Base-by-base conservation (phyloP, 2,888 invertebrate species). In the Brenthis hecate region DNA sequence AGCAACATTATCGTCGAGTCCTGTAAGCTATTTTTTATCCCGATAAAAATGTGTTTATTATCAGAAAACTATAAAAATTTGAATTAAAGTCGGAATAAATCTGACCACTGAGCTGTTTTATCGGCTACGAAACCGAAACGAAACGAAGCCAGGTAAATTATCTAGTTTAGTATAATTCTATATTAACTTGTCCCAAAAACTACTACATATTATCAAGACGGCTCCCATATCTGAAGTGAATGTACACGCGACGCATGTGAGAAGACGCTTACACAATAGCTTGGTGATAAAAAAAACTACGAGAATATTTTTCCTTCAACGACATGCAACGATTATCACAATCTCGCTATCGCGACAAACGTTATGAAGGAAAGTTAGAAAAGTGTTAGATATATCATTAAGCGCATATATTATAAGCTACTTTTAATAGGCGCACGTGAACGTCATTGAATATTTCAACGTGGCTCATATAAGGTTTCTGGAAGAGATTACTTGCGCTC, bases 221-320 rank as follows among this genome's bases (percentile, higher is more conserved):
- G 57, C 66, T 62, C 48, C 62, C 54, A 62, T 71, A 62, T 58
- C 57, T 66, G 43, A 55, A 55, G 28, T 56, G 51, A 58, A 66
- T 47, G 57, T 62, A 55, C 71, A 69, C 66, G 71, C 71, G 70
- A 70, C 56, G 54, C 50, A 56, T 70, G 74, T 74, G 74, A 72
- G 74, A 74, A 73, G 65, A 53, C 60, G 66, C 53, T 69, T 70
- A 55, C 64, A 66, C 69, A 74, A 68, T 68, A 23, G 64, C 57
- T 60, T 47, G 48, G 68, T 55, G 65, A 55, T 64, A 72, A 73
- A 69, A 28, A 73, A 72, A 61, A 62, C 65, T 58, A 60, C 68
- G 60, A 72, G 72, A 70, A 73, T 71, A 70, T 62, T 70, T 63
- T 66, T 65, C 65, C 63, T 66, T 70, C 60, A 64, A 51, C 68